Evolutionary conservation across 2,888 invertebrate genomes (phyloP), one percentile per base, ranked within the genome.

Genomic region (Ophonus ardosiacus): DNA sequence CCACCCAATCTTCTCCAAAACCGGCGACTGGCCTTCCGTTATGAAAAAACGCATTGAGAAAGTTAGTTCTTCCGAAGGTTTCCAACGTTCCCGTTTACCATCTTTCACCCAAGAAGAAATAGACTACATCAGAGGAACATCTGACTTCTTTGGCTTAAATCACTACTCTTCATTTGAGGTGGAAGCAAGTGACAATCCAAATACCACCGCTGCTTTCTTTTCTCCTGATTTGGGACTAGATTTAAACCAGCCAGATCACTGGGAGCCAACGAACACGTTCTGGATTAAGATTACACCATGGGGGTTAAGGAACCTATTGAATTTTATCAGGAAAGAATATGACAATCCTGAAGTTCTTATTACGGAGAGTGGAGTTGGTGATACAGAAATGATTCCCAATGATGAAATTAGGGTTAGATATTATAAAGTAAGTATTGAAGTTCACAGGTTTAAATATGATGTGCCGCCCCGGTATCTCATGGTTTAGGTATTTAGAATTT

Each of bases 61-160:
- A 1, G 91, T 93, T 40, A 95, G 95, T 86, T 91, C 90, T 68
- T 90, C 90, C 7, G 94, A 95, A 89, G 93, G 93, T 0, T 94
- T 92, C 87, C 88, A 90, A 0, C 90, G 92, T 7, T 94, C 95
- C 0, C 92, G 95, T 7, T 91, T 96, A 0, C 95, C 95, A 0
- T 88, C 88, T 81, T 94, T 95, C 88, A 94, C 93, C 0, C 15
- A 88, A 0, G 91, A 93, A 15, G 95, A 96, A 91, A 91, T 95
- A 3, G 88, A 91, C 7, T 90, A 91, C 79, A 93, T 96, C 21
- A 90, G 90, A 31, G 94, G 93, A 0, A 93, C 95, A 0, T 92
- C 92, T 0, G 96, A 97, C 89, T 96, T 95, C 90, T 92, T 96
- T 79, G 96, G 96, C 0, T 89, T 96, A 17, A 96, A 97, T 89